Conservation (phyloP, 2,888 invertebrate species). For the Nephrocerus scutellatus region DNA sequence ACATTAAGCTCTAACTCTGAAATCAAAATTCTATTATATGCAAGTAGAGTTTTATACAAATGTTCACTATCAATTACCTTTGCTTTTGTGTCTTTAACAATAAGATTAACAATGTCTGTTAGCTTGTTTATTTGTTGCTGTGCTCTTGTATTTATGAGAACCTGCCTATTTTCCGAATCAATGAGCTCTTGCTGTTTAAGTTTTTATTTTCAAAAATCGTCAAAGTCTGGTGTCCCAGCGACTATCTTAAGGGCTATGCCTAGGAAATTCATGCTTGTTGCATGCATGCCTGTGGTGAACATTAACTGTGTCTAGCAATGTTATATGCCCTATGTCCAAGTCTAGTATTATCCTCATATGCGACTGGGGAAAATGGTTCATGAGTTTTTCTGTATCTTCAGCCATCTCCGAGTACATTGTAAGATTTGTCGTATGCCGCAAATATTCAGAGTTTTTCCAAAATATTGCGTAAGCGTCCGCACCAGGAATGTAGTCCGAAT, state of each 20-base stretch:
- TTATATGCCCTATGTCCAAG: too few relatives aligned
- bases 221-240: conserved; percentile 7
- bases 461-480: too few relatives aligned
- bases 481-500: too few relatives aligned
- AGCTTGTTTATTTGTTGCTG: conserved; percentile 7
- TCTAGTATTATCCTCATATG: too few relatives aligned
- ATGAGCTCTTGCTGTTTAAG: background rate
- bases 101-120: conserved; percentile 5
- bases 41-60: conserved; percentile 14
- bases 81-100: conserved; percentile 10
- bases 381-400: too few relatives aligned
- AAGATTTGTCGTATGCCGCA: too few relatives aligned
- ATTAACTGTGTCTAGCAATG: too few relatives aligned
- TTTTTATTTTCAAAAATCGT: conserved; percentile 3
- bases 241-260: conserved; percentile 2
- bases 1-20: conserved; percentile 5
- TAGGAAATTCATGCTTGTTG: too few relatives aligned
- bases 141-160: conserved; percentile 5
- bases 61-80: conserved; percentile 10
- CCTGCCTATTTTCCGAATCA: conserved; percentile 1
- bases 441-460: too few relatives aligned
- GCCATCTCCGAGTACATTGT: too few relatives aligned
- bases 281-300: too few relatives aligned
- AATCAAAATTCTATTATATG: conserved; percentile 9
- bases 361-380: too few relatives aligned